Percentiles rank a stretch among this genome's conserved stretches.
phyloP scores from a whole-genome alignment of 2,113 vertebrate species.

The Hymenochirus boettgeri region DNA sequence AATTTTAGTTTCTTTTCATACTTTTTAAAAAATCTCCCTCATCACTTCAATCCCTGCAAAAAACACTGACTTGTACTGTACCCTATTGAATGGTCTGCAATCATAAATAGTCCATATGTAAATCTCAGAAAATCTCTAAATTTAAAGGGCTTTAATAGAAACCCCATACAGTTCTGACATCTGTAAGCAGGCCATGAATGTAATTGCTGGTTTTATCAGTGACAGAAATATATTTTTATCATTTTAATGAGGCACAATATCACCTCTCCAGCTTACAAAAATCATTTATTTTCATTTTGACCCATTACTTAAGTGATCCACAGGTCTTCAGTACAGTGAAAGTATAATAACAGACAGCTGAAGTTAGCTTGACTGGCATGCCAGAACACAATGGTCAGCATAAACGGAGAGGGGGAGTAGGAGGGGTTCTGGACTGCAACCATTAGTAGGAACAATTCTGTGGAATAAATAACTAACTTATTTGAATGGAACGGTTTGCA shows the following conservation, averaged over 20 bases:
- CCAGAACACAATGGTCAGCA: conserved; percentile 33
- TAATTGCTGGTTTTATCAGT: conserved; percentile 41
- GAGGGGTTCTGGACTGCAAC: conserved; percentile 5
- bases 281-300: conserved; percentile 41
- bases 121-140: conserved; percentile 7
- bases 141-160: conserved; percentile 22
- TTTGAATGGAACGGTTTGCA: background rate
- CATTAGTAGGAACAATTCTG: conserved; percentile 21
- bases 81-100: background rate
- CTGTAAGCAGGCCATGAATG: conserved; percentile 26
- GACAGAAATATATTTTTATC: conserved; percentile 42
- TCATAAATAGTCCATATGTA: conserved; percentile 12
- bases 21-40: too few species aligned
- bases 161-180: conserved; percentile 32
- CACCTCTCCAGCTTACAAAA: conserved; percentile 38
- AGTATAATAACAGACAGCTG: conserved; percentile 39
- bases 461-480: conserved; percentile 32
- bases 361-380: conserved; percentile 36
- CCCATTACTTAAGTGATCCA: conserved; percentile 40
- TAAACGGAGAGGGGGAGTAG: conserved; percentile 11
- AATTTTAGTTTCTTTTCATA: too few species aligned
- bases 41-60: too few species aligned
- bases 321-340: conserved; percentile 27
- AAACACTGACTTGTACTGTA: too few species aligned
- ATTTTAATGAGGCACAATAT: conserved; percentile 42